Evolutionary conservation across 2,113 vertebrate species (phyloP), one percentile per base, ranked within the genome.

Genomic region (Ptyas mucosa): DNA sequence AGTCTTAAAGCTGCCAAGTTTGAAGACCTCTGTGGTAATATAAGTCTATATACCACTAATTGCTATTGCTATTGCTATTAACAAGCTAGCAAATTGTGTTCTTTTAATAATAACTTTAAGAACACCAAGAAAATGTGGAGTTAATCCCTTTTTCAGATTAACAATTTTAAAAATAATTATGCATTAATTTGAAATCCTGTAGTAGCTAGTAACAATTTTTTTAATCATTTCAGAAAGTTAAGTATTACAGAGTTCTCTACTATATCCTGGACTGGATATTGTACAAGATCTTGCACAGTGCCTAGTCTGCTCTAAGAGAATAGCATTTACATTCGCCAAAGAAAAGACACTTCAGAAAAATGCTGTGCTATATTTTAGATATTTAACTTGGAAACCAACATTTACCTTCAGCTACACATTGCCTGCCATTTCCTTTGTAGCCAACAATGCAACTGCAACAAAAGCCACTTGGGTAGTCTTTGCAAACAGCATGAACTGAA

Each of bases 371-470:
- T 43, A 23, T 85, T 81, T 23, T 64, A n/a, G 54, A 85, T 52
- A 51, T 85, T 61, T 81, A 24, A 26, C 49, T 91, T 88, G 53
- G 89, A 93, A 93, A 88, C 61, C 69, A 81, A 81, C n/a, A 39
- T 20, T 96, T 97, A 99, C 99, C 99, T 97, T 99, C 99, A 23
- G 99, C 98, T 10, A 99, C 97, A 89, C 99, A 99, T 15, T 99
- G 98, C 69, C 98, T 98, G 93, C 99, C 99, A 5, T 99, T 99
- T 90, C 99, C 99, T 12, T 98, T 99, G 96, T 98, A 99, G 14
- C 99, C 99, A 9, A 98, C 97, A 88, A 97, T 98, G 57, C 99
- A 99, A 89, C 97, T 97, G 96, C 99, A 99, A 95, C 99, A 99
- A 97, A 98, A 99, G 61, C 99, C 99, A 0, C 96, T 97, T 43